Evolutionary conservation across 2,113 vertebrate genomes (phyloP), one percentile per base, ranked within the genome.

Genomic region (Odontesthes bonariensis): DNA sequence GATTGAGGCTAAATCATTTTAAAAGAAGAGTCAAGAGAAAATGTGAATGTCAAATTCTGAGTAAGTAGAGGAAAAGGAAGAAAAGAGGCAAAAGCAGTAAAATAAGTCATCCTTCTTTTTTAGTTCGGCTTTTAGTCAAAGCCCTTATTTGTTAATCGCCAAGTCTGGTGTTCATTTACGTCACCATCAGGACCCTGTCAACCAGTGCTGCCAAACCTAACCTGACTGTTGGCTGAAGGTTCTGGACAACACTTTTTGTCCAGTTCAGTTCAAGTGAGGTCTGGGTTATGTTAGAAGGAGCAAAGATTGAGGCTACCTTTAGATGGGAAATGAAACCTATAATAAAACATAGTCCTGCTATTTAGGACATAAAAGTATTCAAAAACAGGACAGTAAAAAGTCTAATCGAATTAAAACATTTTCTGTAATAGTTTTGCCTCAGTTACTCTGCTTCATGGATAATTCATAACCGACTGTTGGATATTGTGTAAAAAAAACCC

Each of bases 121-220:
- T 51, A 17, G 47, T 54, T 4, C 8, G 51, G 51, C 9, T 11
- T 22, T 58, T 44, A 4, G 19, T 63, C 55, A 46, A 47, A 81
- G 31, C 16, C 13, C 23, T 53, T 53, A 4, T 63, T 79, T 78
- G 78, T 54, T 20, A 10, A 22, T 42, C 67, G 38, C 54, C 59
- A 66, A 68, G 33, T 32, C 2, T 17, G 51, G 52, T 0, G 22
- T 31, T 85, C 13, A 20, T 10, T 79, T 72, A 79, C 54, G 69
- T 81, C 76, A 83, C 17, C 52, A 32, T 38, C 49, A 61, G 53
- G 44, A 54, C 9, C 5, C 9, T 22, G 65, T 52, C 33, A 69
- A 20, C 54, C 22, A 35, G 46, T 65, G 66, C 17, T 19, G 46
- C 51, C 44, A 66, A 12, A 47, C 32, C 58, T 73, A 62, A 22